Conservation (phyloP, 2,113 vertebrate genomes). For the Typhlomys cinereus region DNA sequence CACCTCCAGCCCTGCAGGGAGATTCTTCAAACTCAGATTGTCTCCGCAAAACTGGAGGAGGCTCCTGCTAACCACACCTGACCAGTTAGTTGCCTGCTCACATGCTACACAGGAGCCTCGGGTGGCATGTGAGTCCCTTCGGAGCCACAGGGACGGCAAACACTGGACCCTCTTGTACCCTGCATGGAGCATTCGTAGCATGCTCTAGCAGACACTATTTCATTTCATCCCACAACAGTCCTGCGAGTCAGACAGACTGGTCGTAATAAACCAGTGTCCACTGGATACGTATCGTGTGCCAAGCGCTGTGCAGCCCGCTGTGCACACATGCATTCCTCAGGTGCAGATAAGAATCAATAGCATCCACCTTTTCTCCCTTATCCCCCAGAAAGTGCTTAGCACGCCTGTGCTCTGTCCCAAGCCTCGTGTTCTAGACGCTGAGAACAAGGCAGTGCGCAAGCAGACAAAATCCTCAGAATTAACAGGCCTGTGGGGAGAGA, state of each 20-base stretch:
- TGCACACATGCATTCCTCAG: neutral
- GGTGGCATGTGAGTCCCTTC: neutral
- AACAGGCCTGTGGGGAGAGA: neutral
- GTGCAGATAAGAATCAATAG: no score
- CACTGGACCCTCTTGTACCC: neutral
- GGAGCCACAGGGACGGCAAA: neutral
- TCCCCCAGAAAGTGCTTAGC: no score
- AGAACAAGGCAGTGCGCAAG: neutral
- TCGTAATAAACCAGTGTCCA: constrained; percentile 54
- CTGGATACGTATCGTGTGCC: neutral
- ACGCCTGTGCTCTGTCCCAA: neutral
- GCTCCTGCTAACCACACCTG: accelerated
- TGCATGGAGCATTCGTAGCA: neutral
- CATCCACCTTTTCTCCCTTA: no score
- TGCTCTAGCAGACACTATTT: neutral
- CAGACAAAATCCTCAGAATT: neutral
- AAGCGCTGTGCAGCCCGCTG: neutral
- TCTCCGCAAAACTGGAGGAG: neutral
- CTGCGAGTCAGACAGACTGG: constrained; percentile 54
- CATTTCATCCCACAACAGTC: neutral
- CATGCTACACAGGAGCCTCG: neutral
- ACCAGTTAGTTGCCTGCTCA: neutral
- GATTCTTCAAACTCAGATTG: neutral
- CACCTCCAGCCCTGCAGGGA: neutral
- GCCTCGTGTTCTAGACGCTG: neutral